Evolutionary conservation across 1,140 invertebrate genomes (phyloP), one percentile per base, ranked within the genome.

Genomic region (Drosophila rufa): DNA sequence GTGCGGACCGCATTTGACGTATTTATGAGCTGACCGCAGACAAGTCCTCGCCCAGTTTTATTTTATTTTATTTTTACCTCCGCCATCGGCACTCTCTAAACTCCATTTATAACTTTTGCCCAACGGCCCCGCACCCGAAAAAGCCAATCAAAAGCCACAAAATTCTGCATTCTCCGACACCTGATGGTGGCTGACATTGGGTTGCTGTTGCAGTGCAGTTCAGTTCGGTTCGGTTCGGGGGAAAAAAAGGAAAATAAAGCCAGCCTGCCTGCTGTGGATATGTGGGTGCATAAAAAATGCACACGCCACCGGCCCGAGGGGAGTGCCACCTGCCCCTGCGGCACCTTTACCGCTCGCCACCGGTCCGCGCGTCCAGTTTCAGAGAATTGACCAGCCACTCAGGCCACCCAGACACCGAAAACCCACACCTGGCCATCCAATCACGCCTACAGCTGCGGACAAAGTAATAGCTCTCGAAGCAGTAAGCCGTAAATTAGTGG

Each of bases 221-320:
- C 51, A 9, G 30, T 33, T 33, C 7, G 30, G 30, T 30, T 30
- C 27, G 7, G 50, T 36, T 19, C 22, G 3, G n/a, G 15, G 5
- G 17, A 45, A 36, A 11, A 33, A 22, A 17, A 5, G 7, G 19
- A 38, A 65, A 80, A 68, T 66, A 59, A 61, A 69, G 60, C 83
- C 69, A 68, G 75, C 66, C 79, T 82, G 67, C 78, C 75, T 79
- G 82, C 82, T 86, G 83, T 83, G 84, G 73, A 89, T 79, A 86
- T 86, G 83, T 89, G 80, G 84, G 71, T 69, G 83, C 84, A 87
- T 87, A 87, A 87, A 87, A 87, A 87, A 89, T 87, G 84, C 83
- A 89, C 65, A 71, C 50, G 51, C 65, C 46, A 57, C 50, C 55
- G 45, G 46, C 65, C 59, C 61, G 57, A 36, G 65, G 75, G 62